Conservation (phyloP, 2,113 vertebrate species). For the Dicrurus megarhynchus region DNA sequence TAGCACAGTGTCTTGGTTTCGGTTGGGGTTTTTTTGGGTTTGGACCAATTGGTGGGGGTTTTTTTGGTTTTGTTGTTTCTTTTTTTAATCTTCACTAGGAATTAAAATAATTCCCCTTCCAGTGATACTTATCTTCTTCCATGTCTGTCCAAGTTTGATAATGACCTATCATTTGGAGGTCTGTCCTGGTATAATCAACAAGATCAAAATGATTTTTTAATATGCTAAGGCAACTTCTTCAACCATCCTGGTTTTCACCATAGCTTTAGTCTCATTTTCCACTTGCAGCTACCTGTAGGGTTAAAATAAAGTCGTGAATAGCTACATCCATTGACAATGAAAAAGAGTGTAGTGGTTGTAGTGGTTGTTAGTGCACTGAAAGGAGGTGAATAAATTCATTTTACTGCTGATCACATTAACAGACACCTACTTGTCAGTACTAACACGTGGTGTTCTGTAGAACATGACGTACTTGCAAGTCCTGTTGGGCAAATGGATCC, state of each 20-base stretch:
- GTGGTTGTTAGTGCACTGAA: not conserved
- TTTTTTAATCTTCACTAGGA: not conserved
- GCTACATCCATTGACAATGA: not conserved
- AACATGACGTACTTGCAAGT: fast-evolving
- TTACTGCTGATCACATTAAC: not conserved
- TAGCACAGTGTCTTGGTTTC: not conserved
- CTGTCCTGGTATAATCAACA: not conserved
- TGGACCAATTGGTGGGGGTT: fast-evolving
- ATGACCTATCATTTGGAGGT: not conserved
- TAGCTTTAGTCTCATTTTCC: not conserved
- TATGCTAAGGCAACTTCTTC: not conserved
- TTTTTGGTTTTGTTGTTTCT: not conserved
- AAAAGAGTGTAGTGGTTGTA: not conserved
- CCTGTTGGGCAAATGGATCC: not conserved
- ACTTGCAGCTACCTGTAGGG: not conserved
- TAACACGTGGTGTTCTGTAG: not conserved
- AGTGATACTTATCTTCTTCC: not conserved
- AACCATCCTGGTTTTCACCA: not conserved
- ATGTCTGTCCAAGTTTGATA: not conserved
- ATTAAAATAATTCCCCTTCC: not conserved
- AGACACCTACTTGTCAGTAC: not conserved
- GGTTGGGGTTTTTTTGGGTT: not conserved
- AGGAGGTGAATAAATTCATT: not conserved
- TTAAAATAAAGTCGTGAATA: not conserved
- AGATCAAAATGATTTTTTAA: not conserved